These are phyloP conservation scores for Butorides virescens DNA, from an alignment of 2,113 vertebrate species.

Conservation along the genomic window DNA sequence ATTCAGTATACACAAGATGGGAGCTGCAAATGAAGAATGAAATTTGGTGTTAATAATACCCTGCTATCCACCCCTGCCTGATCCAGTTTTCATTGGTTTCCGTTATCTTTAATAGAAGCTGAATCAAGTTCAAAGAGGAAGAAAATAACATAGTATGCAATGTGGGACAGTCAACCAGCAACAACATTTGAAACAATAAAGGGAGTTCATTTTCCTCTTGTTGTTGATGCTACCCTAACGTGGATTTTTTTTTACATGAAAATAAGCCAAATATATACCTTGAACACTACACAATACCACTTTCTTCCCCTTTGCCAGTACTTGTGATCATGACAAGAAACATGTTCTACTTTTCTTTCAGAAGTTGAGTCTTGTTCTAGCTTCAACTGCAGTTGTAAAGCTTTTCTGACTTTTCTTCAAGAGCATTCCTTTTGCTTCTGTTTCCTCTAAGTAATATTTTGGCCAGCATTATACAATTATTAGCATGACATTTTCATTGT, in stretches of 20 bases:
- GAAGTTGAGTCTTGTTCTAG: background rate
- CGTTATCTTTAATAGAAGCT: background rate
- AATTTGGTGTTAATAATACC: slow-evolving; percentile 15
- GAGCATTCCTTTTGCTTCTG: background rate
- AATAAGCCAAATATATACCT: background rate
- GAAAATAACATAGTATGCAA: background rate
- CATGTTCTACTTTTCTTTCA: background rate
- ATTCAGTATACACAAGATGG: background rate
- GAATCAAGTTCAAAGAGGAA: slow-evolving; percentile 6
- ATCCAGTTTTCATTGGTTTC: background rate
- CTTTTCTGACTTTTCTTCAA: background rate
- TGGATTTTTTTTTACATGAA: background rate
- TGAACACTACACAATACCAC: background rate
- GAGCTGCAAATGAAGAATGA: background rate
- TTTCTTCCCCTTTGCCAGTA: background rate
- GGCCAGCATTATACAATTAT: background rate
- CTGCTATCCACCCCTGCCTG: background rate
- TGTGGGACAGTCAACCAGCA: background rate
- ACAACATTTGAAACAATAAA: background rate
- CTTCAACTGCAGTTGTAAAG: background rate
- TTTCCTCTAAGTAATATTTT: background rate
- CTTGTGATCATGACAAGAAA: background rate
- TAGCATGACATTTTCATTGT: background rate
- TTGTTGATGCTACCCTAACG: background rate
- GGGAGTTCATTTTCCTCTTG: background rate